Evolutionary conservation across 1,140 invertebrate genomes (phyloP).

Genomic region (Lasioglossum baleicum): DNA sequence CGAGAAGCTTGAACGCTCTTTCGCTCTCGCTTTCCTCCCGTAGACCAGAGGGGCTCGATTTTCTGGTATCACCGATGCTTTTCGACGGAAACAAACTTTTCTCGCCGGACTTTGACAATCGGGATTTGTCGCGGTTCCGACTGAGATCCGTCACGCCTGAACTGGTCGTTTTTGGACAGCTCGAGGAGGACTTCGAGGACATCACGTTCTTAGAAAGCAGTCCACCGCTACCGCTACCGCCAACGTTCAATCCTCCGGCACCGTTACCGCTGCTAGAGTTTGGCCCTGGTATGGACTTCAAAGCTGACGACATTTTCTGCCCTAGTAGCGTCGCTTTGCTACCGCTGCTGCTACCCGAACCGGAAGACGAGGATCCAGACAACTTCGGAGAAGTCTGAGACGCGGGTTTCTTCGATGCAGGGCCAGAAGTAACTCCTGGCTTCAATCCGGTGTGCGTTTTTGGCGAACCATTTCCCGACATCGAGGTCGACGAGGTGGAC

Average conservation of each 20-base stretch:
- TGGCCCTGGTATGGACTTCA: constrained; percentile 68
- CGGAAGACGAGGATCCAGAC: constrained; percentile 63
- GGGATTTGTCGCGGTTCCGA: constrained; percentile 80
- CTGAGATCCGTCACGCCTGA: constrained; percentile 80
- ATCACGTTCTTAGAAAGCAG: constrained; percentile 60
- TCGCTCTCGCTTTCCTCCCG: constrained; percentile 84
- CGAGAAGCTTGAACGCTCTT: constrained; percentile 79
- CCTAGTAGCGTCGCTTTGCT: constrained; percentile 70
- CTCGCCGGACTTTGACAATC: constrained; percentile 80
- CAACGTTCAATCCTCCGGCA: not conserved
- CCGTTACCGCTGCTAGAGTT: constrained; percentile 55
- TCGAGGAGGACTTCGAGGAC: constrained; percentile 75
- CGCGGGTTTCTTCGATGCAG: constrained; percentile 88
- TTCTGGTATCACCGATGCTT: constrained; percentile 79
- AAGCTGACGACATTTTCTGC: constrained; percentile 79
- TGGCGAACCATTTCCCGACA: constrained; percentile 83
- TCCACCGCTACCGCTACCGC: constrained; percentile 49
- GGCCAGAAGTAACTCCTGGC: constrained; percentile 89
- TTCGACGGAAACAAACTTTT: constrained; percentile 85
- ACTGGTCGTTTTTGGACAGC: constrained; percentile 76
- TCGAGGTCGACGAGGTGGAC: constrained; percentile 61
- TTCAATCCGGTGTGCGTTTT: constrained; percentile 91
- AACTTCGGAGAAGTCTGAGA: constrained; percentile 77
- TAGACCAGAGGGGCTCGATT: constrained; percentile 83
- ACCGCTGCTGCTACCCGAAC: constrained; percentile 42